These are phyloP conservation scores for Oryzias celebensis DNA, from an alignment of 2,113 vertebrate species.

Conservation along the genomic window DNA sequence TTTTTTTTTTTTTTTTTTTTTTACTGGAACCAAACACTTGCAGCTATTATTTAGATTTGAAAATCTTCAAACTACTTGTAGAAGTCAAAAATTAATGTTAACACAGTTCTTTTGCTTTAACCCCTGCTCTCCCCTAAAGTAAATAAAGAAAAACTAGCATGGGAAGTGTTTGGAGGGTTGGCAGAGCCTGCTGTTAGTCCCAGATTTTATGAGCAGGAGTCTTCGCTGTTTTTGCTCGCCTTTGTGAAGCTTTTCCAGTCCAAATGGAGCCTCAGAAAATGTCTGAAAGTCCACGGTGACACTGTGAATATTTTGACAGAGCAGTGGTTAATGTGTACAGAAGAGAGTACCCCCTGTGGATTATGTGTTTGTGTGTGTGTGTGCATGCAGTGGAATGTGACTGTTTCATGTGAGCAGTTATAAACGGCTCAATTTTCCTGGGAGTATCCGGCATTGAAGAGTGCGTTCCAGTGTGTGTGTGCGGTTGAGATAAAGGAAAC, in stretches of 20 bases:
- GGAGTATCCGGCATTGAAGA: constrained; percentile 53
- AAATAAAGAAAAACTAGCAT: too few relatives aligned
- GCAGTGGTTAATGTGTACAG: constrained; percentile 60
- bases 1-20: too few relatives aligned
- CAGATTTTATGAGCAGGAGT: too few relatives aligned
- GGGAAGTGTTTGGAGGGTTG: too few relatives aligned
- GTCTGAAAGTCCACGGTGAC: constrained; percentile 19
- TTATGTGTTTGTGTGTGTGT: constrained; percentile 3
- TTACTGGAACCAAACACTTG: too few relatives aligned
- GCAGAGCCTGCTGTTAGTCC: too few relatives aligned
- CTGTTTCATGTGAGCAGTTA: constrained; percentile 53
- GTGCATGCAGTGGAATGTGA: constrained; percentile 48
- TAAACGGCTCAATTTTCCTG: constrained; percentile 52
- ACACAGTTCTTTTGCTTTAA: too few relatives aligned
- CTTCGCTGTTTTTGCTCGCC: background rate
- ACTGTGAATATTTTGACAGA: constrained; percentile 53
- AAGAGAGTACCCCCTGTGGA: constrained; percentile 49
- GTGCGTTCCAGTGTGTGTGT: background rate
- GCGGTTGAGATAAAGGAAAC: constrained; percentile 49
- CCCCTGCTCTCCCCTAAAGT: too few relatives aligned
- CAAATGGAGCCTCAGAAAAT: constrained; percentile 12
- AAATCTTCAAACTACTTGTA: too few relatives aligned
- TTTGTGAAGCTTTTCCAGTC: background rate
- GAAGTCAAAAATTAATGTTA: too few relatives aligned
- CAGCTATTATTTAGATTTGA: too few relatives aligned